phyloP scores from a whole-genome alignment of 2,888 invertebrate species.

The Trypoxylon attenuatum region DNA sequence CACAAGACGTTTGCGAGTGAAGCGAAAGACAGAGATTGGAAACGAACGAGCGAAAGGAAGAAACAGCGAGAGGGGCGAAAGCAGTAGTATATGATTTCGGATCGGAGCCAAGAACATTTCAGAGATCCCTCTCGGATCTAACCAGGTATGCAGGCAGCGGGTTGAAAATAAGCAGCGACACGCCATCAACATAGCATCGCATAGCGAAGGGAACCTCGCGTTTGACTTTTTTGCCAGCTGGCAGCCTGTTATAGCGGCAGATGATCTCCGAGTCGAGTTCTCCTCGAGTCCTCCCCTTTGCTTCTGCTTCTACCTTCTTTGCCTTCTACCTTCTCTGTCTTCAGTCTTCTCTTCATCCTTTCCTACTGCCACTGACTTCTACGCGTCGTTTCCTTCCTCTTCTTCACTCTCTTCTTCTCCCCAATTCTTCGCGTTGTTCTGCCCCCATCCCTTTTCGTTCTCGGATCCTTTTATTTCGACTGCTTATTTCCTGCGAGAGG shows the following conservation, averaged over 20 bases:
- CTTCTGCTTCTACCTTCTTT: conserved; percentile 40
- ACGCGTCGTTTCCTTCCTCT: conserved; percentile 37
- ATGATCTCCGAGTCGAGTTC: conserved; percentile 69
- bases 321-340: conserved; percentile 47
- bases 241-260: conserved; percentile 72
- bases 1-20: conserved; percentile 10
- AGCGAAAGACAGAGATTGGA: conserved; percentile 3
- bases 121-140: conserved; percentile 67
- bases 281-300: conserved; percentile 41
- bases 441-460: conserved; percentile 32
- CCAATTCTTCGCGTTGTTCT: conserved; percentile 14
- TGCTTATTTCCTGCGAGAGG: conserved; percentile 55
- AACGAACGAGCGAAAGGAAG: conserved; percentile 7
- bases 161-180: conserved; percentile 73
- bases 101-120: conserved; percentile 69
- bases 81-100: conserved; percentile 66
- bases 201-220: conserved; percentile 66
- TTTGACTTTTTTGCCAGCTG: conserved; percentile 74
- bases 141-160: conserved; percentile 71
- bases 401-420: conserved; percentile 29
- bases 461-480: conserved; percentile 61
- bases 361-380: conserved; percentile 26
- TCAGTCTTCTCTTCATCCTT: conserved; percentile 15
- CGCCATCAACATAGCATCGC: conserved; percentile 72
- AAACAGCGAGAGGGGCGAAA: conserved; percentile 36